Conservation (phyloP, 2,888 invertebrate genomes). For the Sminthurides aquaticus region DNA sequence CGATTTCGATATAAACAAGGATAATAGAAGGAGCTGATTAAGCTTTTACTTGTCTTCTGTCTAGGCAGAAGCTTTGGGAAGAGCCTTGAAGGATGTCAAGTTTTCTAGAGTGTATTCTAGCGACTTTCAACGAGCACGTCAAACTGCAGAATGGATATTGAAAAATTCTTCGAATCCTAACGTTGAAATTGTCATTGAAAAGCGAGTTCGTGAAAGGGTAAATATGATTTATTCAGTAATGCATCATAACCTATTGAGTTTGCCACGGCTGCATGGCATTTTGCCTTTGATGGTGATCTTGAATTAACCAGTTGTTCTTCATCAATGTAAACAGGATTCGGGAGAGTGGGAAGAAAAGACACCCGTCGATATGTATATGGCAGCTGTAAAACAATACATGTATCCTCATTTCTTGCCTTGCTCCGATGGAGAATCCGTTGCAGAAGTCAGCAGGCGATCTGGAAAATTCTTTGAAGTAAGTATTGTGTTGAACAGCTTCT, state of each 20-base stretch:
- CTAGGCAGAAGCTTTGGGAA: constrained; percentile 24
- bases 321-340: constrained; percentile 23
- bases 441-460: constrained; percentile 19
- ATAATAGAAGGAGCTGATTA: background rate
- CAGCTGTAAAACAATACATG: constrained; percentile 11
- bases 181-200: constrained; percentile 12
- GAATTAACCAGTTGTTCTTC: too few species aligned
- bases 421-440: constrained; percentile 23
- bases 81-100: constrained; percentile 12
- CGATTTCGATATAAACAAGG: background rate
- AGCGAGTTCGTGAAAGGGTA: constrained; percentile 25
- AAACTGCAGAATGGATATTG: constrained; percentile 22
- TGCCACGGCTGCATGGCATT: background rate
- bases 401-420: constrained; percentile 27
- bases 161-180: constrained; percentile 15
- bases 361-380: constrained; percentile 23
- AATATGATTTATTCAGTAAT: background rate
- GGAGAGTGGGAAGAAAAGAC: constrained; percentile 27
- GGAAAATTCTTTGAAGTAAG: constrained; percentile 22
- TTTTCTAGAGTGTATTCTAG: constrained; percentile 19
- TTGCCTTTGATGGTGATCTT: background rate
- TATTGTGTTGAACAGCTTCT: background rate
- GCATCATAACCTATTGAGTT: background rate
- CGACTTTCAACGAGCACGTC: constrained; percentile 20
- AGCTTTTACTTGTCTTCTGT: background rate